Evolutionary conservation across 30 jellyfish, hydroid and myxozoan species (phyloP), one percentile per base, ranked within the genome.

Genomic region (Hydractinia echinata): DNA sequence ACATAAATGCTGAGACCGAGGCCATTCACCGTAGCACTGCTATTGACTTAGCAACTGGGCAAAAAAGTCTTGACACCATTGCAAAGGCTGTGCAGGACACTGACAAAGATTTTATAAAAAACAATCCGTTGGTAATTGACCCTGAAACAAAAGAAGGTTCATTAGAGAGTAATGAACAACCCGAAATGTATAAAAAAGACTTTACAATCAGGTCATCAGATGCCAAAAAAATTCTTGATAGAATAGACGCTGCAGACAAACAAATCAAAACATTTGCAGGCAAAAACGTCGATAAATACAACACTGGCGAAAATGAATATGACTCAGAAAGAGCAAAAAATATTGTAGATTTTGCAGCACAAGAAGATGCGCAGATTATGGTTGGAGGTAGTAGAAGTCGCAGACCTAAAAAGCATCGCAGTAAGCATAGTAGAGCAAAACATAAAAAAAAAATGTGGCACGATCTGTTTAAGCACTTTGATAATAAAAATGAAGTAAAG

Each of bases 61-160:
- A 81, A 81, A 53, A 44, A 16, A 66, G 80, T 7, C 84, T 81
- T 55, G 88, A 49, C 11, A 21, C 53, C 10, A 81, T 81, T 16
- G 62, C 58, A 5, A 51, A 62, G 48, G 70, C 88, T 7, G 88
- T 81, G 7, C 61, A 81, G 67, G 62, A 19, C 30, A 7, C 61
- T 61, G 88, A 81, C 39, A 81, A 66, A 54, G 84, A 81, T 8
- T 88, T 88, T 52, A 73, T 88, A 30, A 72, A 83, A 66, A 88
- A 88, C 79, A 84, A 88, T 76, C 96, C 96, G 5, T 88, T 16
- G 49, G 96, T 84, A 15, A 68, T 72, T 5, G 89, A 88, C 72
- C 88, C 88, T 54, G 73, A 79, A 39, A 83, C 69, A 72, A 79
- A 13, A 74, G 54, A 74, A 51, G 72, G 54, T 48, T 49, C 66